A percentile compares a stretch with the other conserved stretches of the same genome.
Conservation (phyloP, 2,797 vertebrate genomes). For the Silurus aristotelis region DNA sequence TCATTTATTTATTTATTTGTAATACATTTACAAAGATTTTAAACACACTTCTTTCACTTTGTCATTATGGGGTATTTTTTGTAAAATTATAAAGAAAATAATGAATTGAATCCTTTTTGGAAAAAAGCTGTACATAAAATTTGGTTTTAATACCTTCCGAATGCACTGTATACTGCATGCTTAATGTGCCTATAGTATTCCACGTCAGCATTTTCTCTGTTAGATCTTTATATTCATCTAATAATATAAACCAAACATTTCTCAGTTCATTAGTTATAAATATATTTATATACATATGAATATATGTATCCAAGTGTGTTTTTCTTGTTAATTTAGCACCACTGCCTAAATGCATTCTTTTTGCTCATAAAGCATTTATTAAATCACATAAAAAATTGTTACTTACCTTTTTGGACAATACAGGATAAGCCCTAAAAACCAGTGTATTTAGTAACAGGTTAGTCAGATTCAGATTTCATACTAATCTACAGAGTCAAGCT, state of each 20-base stretch:
- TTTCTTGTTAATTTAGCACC: neutral
- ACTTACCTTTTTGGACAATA: constrained; percentile 52
- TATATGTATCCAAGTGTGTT: no score
- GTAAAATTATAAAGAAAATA: no score
- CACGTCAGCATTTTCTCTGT: neutral
- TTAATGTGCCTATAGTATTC: neutral
- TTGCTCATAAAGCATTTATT: neutral
- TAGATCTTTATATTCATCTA: neutral
- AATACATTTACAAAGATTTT: no score
- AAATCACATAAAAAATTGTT: neutral
- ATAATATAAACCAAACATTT: neutral
- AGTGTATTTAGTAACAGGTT: neutral
- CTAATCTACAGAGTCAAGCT: no score
- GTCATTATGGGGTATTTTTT: no score
- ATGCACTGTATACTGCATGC: neutral
- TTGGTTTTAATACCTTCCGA: no score
- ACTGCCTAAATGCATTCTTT: no score
- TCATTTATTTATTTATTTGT: no score
- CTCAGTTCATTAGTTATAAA: neutral
- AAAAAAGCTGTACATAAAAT: no score
- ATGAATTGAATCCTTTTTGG: no score
- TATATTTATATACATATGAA: no score
- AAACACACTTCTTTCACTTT: no score
- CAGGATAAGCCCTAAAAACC: constrained; percentile 61
- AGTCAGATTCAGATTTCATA: neutral